These are phyloP conservation scores for Ranitomeya variabilis DNA, from an alignment of 2,113 vertebrate genomes.

Conservation along the genomic window DNA sequence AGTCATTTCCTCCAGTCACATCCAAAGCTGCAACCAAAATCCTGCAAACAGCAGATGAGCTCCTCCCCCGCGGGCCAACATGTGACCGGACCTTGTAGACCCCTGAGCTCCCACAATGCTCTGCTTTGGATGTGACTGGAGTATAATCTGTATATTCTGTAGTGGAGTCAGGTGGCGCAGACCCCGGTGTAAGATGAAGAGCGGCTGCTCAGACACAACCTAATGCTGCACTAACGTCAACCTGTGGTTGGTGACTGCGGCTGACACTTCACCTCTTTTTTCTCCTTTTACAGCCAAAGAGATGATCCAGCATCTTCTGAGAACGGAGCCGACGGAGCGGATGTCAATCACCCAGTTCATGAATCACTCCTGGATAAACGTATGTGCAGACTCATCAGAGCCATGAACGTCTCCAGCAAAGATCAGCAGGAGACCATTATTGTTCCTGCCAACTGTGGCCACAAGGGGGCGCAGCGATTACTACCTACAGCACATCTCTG, in stretches of 20 bases:
- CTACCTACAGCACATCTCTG: neutral
- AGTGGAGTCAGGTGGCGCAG: too few species aligned
- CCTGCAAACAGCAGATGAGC: neutral
- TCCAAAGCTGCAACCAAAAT: neutral
- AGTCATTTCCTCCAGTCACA: neutral
- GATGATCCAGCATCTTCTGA: constrained; percentile 90
- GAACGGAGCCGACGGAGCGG: constrained; percentile 95
- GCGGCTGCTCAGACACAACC: too few species aligned
- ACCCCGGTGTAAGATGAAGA: too few species aligned
- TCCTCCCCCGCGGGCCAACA: neutral
- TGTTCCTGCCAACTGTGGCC: too few species aligned
- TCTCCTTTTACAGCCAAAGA: constrained; percentile 80
- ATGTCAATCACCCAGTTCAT: constrained; percentile 94
- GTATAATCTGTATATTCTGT: neutral
- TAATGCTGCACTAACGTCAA: too few species aligned
- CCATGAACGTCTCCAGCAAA: neutral
- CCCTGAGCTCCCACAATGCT: neutral
- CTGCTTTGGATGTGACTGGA: neutral
- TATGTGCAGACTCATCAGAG: constrained; percentile 66
- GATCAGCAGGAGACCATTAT: neutral
- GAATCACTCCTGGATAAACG: constrained; percentile 97
- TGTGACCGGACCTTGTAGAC: neutral
- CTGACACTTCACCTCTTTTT: neutral
- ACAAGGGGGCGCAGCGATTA: neutral
- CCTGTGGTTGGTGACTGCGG: neutral